Evolutionary conservation across 2,113 vertebrate genomes (phyloP).

Genomic region (Nothobranchius furzeri): DNA sequence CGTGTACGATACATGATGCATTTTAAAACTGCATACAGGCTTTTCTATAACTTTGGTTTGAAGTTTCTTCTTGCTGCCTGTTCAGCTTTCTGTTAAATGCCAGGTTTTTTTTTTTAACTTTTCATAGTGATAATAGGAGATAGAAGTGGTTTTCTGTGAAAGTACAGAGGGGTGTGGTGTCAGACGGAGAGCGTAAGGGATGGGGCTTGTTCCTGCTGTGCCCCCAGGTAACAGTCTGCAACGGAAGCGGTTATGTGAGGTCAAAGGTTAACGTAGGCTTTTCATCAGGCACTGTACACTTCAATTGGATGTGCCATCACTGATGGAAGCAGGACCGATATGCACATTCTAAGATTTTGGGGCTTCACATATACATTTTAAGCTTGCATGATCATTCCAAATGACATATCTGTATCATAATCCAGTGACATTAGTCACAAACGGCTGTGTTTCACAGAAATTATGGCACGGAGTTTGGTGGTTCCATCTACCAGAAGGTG

Average conservation of each 20-base stretch:
- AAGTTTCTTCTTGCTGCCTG: neutral
- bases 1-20: too few species aligned
- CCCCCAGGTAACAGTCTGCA: constrained; percentile 10
- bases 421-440: too few species aligned
- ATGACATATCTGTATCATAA: neutral
- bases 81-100: constrained; percentile 15
- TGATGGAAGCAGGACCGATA: neutral
- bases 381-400: too few species aligned
- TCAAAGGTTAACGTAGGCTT: constrained; percentile 26
- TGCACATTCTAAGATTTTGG: neutral
- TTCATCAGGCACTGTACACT: neutral
- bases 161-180: constrained; percentile 13
- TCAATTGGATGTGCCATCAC: neutral
- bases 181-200: constrained; percentile 16
- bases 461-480: constrained; percentile 96
- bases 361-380: neutral
- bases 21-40: too few species aligned
- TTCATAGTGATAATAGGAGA: constrained; percentile 67
- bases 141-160: constrained; percentile 31
- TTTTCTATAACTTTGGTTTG: too few species aligned
- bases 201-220: constrained; percentile 41
- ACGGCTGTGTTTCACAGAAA: constrained; percentile 79
- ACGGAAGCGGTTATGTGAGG: constrained; percentile 28
- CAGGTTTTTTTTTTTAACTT: constrained; percentile 18
- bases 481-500: constrained; percentile 98